Percentiles rank a stretch among this genome's conserved stretches.
These are phyloP conservation scores for Sceloporus tristichus DNA, from an alignment of 2,113 vertebrate genomes.

Conservation along the genomic window DNA sequence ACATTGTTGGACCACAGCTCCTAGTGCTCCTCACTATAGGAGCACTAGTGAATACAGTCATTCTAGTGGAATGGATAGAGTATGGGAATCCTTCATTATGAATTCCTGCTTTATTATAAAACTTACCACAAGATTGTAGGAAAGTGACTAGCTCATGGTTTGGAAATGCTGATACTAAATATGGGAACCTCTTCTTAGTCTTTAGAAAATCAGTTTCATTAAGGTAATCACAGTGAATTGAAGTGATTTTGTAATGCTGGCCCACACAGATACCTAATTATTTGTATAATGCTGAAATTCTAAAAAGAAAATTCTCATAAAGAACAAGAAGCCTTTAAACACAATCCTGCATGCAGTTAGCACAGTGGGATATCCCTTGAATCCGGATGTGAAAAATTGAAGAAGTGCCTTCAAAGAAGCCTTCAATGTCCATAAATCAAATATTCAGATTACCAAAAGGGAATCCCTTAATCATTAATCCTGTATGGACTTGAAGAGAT, in stretches of 20 bases:
- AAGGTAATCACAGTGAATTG: slow-evolving; percentile 68
- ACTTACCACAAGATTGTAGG: no score
- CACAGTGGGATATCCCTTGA: slow-evolving; percentile 74
- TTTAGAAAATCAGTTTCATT: slow-evolving; percentile 72
- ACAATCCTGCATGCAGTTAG: slow-evolving; percentile 73
- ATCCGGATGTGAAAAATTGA: slow-evolving; percentile 78
- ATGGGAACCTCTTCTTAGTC: slow-evolving; percentile 67
- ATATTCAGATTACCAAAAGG: slow-evolving; percentile 64
- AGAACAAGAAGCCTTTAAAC: slow-evolving; percentile 74
- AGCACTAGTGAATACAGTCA: no score
- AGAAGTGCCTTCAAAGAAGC: slow-evolving; percentile 68
- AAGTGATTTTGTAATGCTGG: slow-evolving; percentile 68
- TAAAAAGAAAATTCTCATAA: slow-evolving; percentile 75
- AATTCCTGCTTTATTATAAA: no score
- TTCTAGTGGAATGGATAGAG: no score
- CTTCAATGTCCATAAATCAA: slow-evolving; percentile 67
- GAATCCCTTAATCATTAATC: slow-evolving; percentile 51
- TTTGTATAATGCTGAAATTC: slow-evolving; percentile 66
- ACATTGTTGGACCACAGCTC: no score
- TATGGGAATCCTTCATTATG: no score
- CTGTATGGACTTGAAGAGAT: slow-evolving; percentile 44
- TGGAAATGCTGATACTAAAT: slow-evolving; percentile 69
- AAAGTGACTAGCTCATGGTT: slow-evolving; percentile 48
- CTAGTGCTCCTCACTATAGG: no score
- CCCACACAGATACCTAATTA: slow-evolving; percentile 70